Base-by-base conservation (phyloP, 2,797 vertebrate species). In the Cyclura pinguis region DNA sequence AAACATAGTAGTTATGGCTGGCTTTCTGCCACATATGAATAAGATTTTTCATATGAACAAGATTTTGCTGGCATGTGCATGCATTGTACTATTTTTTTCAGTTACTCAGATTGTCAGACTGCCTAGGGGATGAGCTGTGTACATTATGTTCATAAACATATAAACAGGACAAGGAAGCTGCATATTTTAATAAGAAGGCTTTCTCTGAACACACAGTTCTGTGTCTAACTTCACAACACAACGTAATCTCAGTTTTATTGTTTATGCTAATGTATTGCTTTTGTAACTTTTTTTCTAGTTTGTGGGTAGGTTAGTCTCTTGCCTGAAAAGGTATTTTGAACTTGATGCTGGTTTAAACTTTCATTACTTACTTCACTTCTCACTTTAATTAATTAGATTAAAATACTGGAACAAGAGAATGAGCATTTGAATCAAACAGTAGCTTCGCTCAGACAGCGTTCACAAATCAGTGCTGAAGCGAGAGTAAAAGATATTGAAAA, bases 401-500 rank as follows among this genome's bases (percentile, higher is more conserved):
- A 98, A 95, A 98, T 98, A 89, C 93, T 99, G 90, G 98, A 99
- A 95, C 99, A 99, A 94, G 99, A 99, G 97, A 99, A 98, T 84
- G 98, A 99, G 67, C 98, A 99, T 95, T 96, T 99, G 93, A 98
- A 98, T 96, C 98, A 98, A 96, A 99, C 99, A 0, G 97, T 99
- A 88, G 91, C 98, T 14, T 98, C 98, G 8, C 97, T 99, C 88
- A 97, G 99, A 69, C 99, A 99, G 93, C 98, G 99, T 32, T 98
- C 98, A 32, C 98, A 99, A 96, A 98, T 99, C 77, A 98, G 99
- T 38, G 97, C 98, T 0, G 99, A 99, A 96, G 99, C 99, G 0
- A 98, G 99, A 50, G 98, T 99, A 90, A 99, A 98, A 94, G 99
- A 99, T 84, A 98, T 99, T 89, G 99, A 99, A 95, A 99, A 99